Conservation (phyloP, 2,113 vertebrate genomes). For the Pachycephala philippinensis region DNA sequence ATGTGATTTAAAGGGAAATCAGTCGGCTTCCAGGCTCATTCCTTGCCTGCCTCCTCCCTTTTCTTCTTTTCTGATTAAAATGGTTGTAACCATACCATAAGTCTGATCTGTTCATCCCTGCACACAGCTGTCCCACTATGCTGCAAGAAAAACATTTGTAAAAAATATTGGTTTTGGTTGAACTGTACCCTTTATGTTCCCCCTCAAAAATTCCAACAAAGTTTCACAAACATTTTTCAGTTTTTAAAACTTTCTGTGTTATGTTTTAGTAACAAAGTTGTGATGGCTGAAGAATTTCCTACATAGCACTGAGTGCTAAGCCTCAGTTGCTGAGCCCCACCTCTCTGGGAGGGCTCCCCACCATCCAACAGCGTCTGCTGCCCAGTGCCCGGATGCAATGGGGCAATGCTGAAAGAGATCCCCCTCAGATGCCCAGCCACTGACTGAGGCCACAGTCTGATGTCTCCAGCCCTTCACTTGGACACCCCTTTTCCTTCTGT, state of each 20-base stretch:
- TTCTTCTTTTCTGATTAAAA: slow-evolving; percentile 21
- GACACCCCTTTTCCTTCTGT: background rate
- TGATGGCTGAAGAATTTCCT: background rate
- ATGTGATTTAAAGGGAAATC: slow-evolving; percentile 63
- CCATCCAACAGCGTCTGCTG: background rate
- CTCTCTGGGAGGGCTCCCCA: background rate
- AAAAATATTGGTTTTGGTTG: slow-evolving; percentile 34
- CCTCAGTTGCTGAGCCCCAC: background rate
- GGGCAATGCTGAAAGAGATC: background rate
- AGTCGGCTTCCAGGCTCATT: background rate
- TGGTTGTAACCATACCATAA: background rate
- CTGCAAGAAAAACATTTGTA: slow-evolving; percentile 25
- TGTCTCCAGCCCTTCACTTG: background rate
- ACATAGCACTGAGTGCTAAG: background rate
- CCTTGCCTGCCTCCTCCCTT: background rate
- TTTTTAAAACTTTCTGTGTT: background rate
- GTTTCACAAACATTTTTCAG: background rate
- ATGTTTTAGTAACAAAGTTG: background rate
- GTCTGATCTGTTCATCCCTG: slow-evolving; percentile 1
- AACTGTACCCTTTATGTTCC: background rate
- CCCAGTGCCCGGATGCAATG: background rate
- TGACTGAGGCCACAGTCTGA: background rate
- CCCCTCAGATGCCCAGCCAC: background rate
- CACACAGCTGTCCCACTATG: slow-evolving; percentile 41
- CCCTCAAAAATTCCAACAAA: background rate